A percentile compares a stretch with the other conserved stretches of the same genome.
Evolutionary conservation across 1,140 invertebrate species (phyloP).

Genomic region (Harlomillsia oculata): DNA sequence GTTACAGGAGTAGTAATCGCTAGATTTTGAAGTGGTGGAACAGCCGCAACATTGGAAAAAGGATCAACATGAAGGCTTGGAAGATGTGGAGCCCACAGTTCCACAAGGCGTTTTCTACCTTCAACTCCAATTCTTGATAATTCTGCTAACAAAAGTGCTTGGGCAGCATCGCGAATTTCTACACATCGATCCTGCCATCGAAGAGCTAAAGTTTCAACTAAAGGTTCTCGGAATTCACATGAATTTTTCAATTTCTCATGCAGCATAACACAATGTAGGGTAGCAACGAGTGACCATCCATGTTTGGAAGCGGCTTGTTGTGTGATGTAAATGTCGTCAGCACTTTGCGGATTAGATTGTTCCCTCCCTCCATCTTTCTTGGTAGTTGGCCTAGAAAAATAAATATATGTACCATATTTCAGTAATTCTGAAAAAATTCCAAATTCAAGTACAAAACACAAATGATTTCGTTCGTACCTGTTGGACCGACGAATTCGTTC

Average conservation of each 20-base stretch:
- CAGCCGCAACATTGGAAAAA: slow-evolving; percentile 12
- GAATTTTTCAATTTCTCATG: slow-evolving; percentile 75
- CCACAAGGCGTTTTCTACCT: slow-evolving; percentile 82
- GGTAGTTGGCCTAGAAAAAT: slow-evolving; percentile 7
- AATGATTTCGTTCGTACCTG: too few species aligned
- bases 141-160: slow-evolving; percentile 89
- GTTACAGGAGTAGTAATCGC: slow-evolving; percentile 13
- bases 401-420: too few species aligned
- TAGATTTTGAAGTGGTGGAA: neutral
- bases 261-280: slow-evolving; percentile 88
- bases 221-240: slow-evolving; percentile 76
- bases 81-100: slow-evolving; percentile 78
- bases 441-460: too few species aligned
- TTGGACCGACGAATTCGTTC: slow-evolving; percentile 53
- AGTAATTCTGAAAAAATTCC: too few species aligned
- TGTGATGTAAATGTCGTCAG: slow-evolving; percentile 65
- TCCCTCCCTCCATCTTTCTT: neutral
- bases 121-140: slow-evolving; percentile 79
- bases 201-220: slow-evolving; percentile 92
- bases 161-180: slow-evolving; percentile 90
- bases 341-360: neutral
- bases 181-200: slow-evolving; percentile 98
- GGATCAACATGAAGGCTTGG: slow-evolving; percentile 55
- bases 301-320: slow-evolving; percentile 88
- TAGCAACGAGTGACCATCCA: slow-evolving; percentile 91